Conservation (phyloP, 2,888 invertebrate genomes). For the Furcula furcula region DNA sequence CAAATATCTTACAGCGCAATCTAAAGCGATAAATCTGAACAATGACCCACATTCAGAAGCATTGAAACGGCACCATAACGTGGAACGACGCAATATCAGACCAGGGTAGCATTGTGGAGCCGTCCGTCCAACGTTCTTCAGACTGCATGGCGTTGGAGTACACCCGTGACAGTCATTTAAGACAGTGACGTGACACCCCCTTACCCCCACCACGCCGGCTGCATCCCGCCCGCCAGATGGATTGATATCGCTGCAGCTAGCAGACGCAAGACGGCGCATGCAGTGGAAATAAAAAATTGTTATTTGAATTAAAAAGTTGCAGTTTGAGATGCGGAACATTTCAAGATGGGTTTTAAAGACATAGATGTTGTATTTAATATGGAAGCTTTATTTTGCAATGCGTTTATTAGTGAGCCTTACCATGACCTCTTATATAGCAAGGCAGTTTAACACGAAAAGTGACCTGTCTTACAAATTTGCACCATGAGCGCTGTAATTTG, state of each 20-base stretch:
- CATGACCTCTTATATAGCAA: too few relatives aligned
- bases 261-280: slow-evolving; percentile 77
- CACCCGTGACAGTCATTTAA: slow-evolving; percentile 81
- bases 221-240: slow-evolving; percentile 66
- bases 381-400: too few relatives aligned
- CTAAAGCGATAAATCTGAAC: slow-evolving; percentile 10
- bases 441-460: too few relatives aligned
- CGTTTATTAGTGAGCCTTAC: too few relatives aligned
- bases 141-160: slow-evolving; percentile 57
- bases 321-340: too few relatives aligned
- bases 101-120: slow-evolving; percentile 57
- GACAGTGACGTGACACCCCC: slow-evolving; percentile 73
- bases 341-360: too few relatives aligned
- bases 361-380: too few relatives aligned
- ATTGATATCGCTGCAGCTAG: slow-evolving; percentile 78
- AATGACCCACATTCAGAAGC: slow-evolving; percentile 18
- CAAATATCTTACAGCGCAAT: too few relatives aligned
- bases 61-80: slow-evolving; percentile 55
- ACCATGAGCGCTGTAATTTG: too few relatives aligned
- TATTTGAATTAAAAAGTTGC: slow-evolving; percentile 36
- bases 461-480: too few relatives aligned
- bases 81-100: slow-evolving; percentile 70
- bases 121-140: slow-evolving; percentile 72
- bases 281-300: slow-evolving; percentile 56
- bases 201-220: slow-evolving; percentile 12